Percentiles rank a stretch among this genome's conserved stretches.
These are phyloP conservation scores for Metellina segmentata DNA, from an alignment of 2,888 invertebrate species.

Conservation along the genomic window DNA sequence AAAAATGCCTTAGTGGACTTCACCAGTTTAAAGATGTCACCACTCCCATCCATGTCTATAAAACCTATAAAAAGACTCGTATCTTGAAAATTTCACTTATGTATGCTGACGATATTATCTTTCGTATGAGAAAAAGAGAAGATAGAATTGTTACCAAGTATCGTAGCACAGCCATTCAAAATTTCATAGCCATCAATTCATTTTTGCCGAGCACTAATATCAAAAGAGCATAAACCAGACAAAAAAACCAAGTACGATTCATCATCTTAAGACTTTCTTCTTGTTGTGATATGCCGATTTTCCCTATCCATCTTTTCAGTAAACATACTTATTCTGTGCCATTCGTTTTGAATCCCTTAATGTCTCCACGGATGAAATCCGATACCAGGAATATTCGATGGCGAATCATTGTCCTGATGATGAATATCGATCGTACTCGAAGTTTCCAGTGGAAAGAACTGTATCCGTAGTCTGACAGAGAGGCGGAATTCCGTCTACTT, in stretches of 20 bases:
- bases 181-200: too few relatives aligned
- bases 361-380: constrained; percentile 1
- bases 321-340: constrained; percentile 55
- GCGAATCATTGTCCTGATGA: constrained; percentile 54
- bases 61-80: too few relatives aligned
- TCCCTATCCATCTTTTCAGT: constrained; percentile 63
- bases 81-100: too few relatives aligned
- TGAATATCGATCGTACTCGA: constrained; percentile 58
- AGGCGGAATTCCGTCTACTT: constrained; percentile 45
- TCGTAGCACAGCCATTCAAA: too few relatives aligned
- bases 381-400: constrained; percentile 24
- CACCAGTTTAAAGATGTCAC: too few relatives aligned
- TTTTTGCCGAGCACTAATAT: too few relatives aligned
- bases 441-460: constrained; percentile 24
- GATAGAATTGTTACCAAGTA: too few relatives aligned
- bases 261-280: constrained; percentile 44
- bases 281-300: constrained; percentile 20
- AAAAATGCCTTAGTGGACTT: too few relatives aligned
- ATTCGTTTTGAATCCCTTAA: constrained; percentile 24
- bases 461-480: constrained; percentile 23
- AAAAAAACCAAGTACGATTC: neutral
- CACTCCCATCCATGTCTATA: too few relatives aligned
- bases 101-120: too few relatives aligned
- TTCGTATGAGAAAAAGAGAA: too few relatives aligned
- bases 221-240: neutral